Evolutionary conservation across 2,113 vertebrate genomes (phyloP).

Genomic region (Oryzias javanicus): DNA sequence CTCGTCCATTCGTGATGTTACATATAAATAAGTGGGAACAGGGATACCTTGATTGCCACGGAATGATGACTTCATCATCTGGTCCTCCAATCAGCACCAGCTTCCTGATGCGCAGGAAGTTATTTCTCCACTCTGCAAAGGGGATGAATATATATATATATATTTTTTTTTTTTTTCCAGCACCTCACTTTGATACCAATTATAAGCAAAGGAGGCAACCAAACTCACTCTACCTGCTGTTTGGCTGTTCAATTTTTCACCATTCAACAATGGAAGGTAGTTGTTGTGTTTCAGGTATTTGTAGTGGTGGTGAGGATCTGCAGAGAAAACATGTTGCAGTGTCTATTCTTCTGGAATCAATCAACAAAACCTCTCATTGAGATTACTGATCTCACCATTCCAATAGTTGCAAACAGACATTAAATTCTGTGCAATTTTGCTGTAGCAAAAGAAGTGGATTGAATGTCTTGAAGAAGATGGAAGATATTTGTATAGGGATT

Average conservation of each 20-base stretch:
- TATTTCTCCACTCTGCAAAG: conserved; percentile 80
- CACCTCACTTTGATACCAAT: too few species aligned
- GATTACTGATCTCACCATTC: conserved; percentile 78
- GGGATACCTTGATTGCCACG: conserved; percentile 88
- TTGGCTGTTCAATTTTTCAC: conserved; percentile 71
- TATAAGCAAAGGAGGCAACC: not conserved
- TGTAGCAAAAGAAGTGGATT: conserved; percentile 82
- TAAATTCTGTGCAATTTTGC: conserved; percentile 34
- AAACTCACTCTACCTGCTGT: conserved; percentile 64
- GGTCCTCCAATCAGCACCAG: conserved; percentile 88
- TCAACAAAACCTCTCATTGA: too few species aligned
- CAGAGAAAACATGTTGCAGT: conserved; percentile 2
- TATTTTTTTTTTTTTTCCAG: not conserved
- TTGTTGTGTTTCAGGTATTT: conserved; percentile 77
- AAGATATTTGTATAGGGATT: conserved; percentile 72
- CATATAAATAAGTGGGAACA: too few species aligned
- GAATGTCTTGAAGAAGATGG: conserved; percentile 68
- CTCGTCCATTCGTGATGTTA: too few species aligned
- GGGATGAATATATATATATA: not conserved
- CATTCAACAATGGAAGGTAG: conserved; percentile 81
- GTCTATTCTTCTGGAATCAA: not conserved
- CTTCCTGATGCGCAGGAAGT: conserved; percentile 81
- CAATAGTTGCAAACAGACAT: conserved; percentile 87
- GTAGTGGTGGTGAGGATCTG: conserved; percentile 84
- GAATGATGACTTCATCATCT: conserved; percentile 86